A percentile compares a stretch with the other conserved stretches of the same genome.
phyloP scores from a whole-genome alignment of 2,888 invertebrate genomes.

The Rotaria macrura region DNA sequence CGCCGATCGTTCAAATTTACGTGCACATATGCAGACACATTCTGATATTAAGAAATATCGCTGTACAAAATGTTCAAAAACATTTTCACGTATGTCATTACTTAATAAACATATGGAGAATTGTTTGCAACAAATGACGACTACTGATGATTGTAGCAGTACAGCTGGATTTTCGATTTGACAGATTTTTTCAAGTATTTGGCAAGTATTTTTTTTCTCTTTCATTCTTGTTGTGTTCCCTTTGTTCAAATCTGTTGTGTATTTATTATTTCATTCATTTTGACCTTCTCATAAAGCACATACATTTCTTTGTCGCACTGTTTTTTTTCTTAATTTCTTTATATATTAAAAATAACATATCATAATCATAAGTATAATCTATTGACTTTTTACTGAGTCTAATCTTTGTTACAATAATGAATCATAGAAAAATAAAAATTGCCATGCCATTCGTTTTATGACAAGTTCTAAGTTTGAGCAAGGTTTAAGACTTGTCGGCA shows the following conservation, averaged over 20 bases:
- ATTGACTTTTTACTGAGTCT: background rate
- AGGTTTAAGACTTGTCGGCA: background rate
- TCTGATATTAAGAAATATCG: constrained; percentile 94
- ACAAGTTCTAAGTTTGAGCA: background rate
- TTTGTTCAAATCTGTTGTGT: background rate
- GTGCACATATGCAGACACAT: constrained; percentile 92
- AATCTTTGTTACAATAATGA: background rate
- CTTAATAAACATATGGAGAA: constrained; percentile 66
- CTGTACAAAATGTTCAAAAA: constrained; percentile 79
- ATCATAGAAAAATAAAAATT: too few relatives aligned
- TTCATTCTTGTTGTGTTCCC: background rate
- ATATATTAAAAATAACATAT: background rate
- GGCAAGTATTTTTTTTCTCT: background rate
- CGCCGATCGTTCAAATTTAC: constrained; percentile 85
- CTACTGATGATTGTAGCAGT: background rate
- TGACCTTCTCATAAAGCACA: background rate
- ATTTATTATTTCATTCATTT: background rate
- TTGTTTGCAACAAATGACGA: constrained; percentile 13
- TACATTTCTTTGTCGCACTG: background rate
- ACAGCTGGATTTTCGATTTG: background rate
- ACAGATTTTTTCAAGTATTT: background rate
- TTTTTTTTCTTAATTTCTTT: background rate
- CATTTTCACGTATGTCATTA: constrained; percentile 89
- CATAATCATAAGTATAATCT: background rate
- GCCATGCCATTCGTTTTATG: too few relatives aligned